Conservation (phyloP, 2,113 vertebrate species). For the Antigone vipio region DNA sequence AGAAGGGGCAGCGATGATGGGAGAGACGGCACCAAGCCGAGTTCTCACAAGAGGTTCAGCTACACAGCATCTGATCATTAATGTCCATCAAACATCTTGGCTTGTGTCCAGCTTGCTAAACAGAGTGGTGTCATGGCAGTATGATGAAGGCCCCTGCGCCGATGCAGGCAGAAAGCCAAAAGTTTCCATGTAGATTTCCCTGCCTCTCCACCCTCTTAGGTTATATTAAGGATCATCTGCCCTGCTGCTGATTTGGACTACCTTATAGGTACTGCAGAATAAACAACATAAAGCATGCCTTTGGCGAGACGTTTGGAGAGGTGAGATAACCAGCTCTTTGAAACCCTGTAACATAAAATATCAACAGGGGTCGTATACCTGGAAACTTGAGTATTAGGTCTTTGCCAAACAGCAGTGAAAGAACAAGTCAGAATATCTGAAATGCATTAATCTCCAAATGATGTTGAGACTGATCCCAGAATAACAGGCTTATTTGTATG, state of each 20-base stretch:
- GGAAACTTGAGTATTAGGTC: neutral
- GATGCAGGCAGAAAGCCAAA: neutral
- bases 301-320: neutral
- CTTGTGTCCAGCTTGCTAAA: slow-evolving; percentile 27
- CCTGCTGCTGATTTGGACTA: neutral
- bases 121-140: neutral
- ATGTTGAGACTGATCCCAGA: neutral
- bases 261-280: neutral
- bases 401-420: neutral
- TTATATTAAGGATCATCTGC: neutral
- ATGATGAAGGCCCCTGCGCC: neutral
- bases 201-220: neutral
- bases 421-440: neutral
- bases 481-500: neutral
- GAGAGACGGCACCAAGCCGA: slow-evolving; percentile 35
- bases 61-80: slow-evolving; percentile 47
- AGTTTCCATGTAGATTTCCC: neutral
- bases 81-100: slow-evolving; percentile 32
- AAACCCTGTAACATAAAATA: neutral
- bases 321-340: neutral
- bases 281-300: neutral
- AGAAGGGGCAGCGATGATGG: slow-evolving; percentile 50
- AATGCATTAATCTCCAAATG: neutral
- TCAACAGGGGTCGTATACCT: neutral
- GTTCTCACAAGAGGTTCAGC: slow-evolving; percentile 37